Percentiles rank a stretch among this genome's conserved stretches.
These are phyloP conservation scores for Ptiloglossa arizonensis DNA, from an alignment of 1,140 invertebrate genomes.

Conservation along the genomic window DNA sequence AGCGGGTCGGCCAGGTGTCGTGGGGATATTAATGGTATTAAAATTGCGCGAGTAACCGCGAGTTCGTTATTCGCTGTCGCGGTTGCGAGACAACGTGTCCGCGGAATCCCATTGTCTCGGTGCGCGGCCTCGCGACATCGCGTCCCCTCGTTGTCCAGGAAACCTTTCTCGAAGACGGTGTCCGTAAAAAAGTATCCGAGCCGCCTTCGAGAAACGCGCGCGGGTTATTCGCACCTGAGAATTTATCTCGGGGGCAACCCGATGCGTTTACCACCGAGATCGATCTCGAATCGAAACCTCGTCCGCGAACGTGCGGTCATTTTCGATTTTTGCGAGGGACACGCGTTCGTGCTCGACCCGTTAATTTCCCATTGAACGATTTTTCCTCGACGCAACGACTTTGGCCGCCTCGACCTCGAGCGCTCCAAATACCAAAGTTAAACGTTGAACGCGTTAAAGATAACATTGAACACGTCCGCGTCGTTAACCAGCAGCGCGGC, in stretches of 20 bases:
- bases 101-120: background rate
- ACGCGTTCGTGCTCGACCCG: no score
- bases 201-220: background rate
- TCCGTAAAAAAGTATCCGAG: background rate
- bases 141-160: background rate
- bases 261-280: background rate
- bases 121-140: background rate
- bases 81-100: background rate
- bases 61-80: conserved; percentile 29
- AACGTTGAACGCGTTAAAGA: background rate
- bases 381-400: no score
- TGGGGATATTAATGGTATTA: conserved; percentile 52
- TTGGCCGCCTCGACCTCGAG: no score
- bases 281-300: conserved; percentile 25
- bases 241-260: background rate
- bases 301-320: background rate
- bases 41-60: conserved; percentile 46
- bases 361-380: no score
- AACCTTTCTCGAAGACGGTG: background rate
- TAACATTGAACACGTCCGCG: no score
- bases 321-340: no score
- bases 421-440: no score
- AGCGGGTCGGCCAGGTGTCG: conserved; percentile 16
- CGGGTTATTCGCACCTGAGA: background rate
- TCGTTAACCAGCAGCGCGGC: background rate